These are phyloP conservation scores for Hydropotes inermis DNA, from an alignment of 2,113 vertebrate genomes.

Conservation along the genomic window DNA sequence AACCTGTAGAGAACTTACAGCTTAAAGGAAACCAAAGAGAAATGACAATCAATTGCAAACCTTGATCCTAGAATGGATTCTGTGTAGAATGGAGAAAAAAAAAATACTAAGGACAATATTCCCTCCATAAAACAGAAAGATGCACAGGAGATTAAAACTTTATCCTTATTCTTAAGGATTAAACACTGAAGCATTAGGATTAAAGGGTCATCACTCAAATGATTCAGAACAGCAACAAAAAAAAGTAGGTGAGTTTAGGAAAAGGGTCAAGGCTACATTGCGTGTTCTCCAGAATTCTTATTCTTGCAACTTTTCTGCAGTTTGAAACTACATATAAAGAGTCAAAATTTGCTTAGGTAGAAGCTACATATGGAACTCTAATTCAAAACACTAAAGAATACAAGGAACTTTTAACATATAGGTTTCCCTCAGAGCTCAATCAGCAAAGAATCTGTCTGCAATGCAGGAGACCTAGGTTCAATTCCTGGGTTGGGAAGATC, in stretches of 20 bases:
- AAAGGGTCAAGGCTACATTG: not conserved
- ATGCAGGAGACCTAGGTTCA: not conserved
- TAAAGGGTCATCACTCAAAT: not conserved
- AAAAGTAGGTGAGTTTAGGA: not conserved
- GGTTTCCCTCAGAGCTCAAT: not conserved
- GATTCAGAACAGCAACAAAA: not conserved
- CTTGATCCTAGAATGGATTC: not conserved
- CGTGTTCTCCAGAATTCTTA: not conserved
- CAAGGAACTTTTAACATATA: not conserved
- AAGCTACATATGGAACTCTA: not conserved
- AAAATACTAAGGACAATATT: not conserved
- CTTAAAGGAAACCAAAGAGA: slow-evolving; percentile 11
- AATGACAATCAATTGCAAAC: not conserved
- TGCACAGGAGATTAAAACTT: not conserved
- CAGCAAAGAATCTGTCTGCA: not conserved
- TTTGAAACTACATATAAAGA: slow-evolving; percentile 5
- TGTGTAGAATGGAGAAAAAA: not conserved
- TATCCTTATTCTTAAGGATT: not conserved
- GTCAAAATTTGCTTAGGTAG: not conserved
- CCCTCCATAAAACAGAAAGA: not conserved
- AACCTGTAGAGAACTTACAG: not conserved
- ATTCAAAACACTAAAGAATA: not conserved
- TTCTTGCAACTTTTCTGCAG: not conserved
- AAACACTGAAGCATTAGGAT: not conserved
- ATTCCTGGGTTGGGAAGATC: not conserved